Conservation (phyloP, 2,797 vertebrate genomes). For the Acanthurus tractus region DNA sequence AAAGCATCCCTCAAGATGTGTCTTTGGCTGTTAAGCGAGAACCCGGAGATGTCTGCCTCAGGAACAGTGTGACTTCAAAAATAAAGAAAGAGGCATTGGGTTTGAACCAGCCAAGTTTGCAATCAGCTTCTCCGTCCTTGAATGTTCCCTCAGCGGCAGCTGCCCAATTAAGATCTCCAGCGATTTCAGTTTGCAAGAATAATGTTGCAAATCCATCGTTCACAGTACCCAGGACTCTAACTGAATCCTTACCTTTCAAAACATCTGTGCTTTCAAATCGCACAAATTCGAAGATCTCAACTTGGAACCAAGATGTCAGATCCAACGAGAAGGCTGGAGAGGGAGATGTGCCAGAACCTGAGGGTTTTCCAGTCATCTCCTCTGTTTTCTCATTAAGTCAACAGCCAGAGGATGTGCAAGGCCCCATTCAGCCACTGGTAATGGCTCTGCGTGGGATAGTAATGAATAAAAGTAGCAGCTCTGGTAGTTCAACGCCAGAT, state of each 20-base stretch:
- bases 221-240: conserved; percentile 27
- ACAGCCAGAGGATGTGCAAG: conserved; percentile 63
- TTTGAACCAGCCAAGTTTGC: conserved; percentile 49
- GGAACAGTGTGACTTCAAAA: conserved; percentile 38
- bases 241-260: conserved; percentile 8
- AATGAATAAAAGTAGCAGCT: conserved; percentile 64
- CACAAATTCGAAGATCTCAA: conserved; percentile 37
- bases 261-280: conserved; percentile 18
- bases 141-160: conserved; percentile 29
- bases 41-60: conserved; percentile 30
- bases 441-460: conserved; percentile 79
- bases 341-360: conserved; percentile 39
- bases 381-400: conserved; percentile 94
- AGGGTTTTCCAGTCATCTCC: conserved; percentile 92
- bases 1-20: conserved; percentile 33
- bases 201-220: conserved; percentile 35
- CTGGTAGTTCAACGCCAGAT: conserved; percentile 23
- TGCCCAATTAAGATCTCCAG: conserved; percentile 37
- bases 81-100: conserved; percentile 39
- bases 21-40: conserved; percentile 67
- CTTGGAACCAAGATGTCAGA: conserved; percentile 47
- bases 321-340: conserved; percentile 22
- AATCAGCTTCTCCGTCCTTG: conserved; percentile 37
- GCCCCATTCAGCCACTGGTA: conserved; percentile 73
- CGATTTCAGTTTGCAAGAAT: conserved; percentile 26